These are phyloP conservation scores for Agrenia bidenticulata DNA, from an alignment of 2,888 invertebrate genomes.

Conservation along the genomic window DNA sequence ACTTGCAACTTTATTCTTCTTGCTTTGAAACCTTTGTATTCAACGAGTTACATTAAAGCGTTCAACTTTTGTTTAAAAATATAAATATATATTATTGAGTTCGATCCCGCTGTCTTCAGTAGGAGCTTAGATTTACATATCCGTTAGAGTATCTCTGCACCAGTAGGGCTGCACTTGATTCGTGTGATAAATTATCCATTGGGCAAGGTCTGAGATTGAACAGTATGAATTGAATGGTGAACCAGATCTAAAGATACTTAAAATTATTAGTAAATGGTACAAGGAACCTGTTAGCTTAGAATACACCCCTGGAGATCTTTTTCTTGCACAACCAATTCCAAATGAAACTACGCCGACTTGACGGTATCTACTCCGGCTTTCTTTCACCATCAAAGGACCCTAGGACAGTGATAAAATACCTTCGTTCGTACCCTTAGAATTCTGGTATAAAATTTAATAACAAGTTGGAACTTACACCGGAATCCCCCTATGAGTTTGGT, in stretches of 20 bases:
- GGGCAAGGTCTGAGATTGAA: not conserved
- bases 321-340: constrained; percentile 22
- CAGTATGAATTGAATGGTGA: not conserved
- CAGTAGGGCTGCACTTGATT: constrained; percentile 2
- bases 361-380: not conserved
- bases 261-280: not conserved
- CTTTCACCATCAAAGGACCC: constrained; percentile 12
- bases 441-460: not conserved
- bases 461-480: not conserved
- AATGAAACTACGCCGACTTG: constrained; percentile 28
- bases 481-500: constrained; percentile 9
- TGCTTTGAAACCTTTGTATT: too few species aligned
- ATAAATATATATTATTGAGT: too few species aligned
- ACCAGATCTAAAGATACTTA: not conserved
- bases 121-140: too few species aligned
- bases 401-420: not conserved
- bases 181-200: constrained; percentile 11
- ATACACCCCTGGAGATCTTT: constrained; percentile 6
- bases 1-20: too few species aligned
- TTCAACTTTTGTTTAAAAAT: too few species aligned
- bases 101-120: too few species aligned
- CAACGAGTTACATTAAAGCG: too few species aligned
- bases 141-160: constrained; percentile 5
- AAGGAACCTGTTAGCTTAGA: not conserved
- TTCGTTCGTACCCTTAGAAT: not conserved